A percentile compares a stretch with the other conserved stretches of the same genome.
phyloP scores from a whole-genome alignment of 2,797 vertebrate species.

The Hyperoplus lanceolatus region DNA sequence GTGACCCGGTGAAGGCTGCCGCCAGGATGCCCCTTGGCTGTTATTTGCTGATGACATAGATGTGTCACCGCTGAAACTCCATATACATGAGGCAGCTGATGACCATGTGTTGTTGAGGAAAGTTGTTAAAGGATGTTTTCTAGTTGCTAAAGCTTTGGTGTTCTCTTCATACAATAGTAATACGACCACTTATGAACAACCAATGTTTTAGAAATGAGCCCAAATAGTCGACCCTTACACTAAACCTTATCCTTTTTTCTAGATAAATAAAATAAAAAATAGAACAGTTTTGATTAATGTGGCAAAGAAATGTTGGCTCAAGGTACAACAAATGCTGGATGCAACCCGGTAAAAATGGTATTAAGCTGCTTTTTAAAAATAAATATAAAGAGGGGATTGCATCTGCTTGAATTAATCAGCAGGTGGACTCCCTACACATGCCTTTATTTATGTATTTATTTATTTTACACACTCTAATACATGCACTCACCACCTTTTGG shows the following conservation, averaged over 20 bases:
- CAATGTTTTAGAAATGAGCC: not conserved
- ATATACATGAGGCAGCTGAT: not conserved
- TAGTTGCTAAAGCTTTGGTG: not conserved
- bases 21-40: constrained; percentile 15
- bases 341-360: not conserved
- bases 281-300: not conserved
- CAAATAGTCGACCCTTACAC: not conserved
- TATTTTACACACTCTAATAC: not conserved
- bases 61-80: constrained; percentile 20
- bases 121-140: constrained; percentile 1
- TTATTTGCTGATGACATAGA: constrained; percentile 32
- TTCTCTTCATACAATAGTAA: not conserved
- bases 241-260: too few relatives aligned
- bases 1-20: constrained; percentile 15
- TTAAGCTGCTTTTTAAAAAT: not conserved
- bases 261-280: too few relatives aligned
- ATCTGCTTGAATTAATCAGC: not conserved
- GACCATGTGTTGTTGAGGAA: constrained; percentile 11
- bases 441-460: constrained; percentile 3
- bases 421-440: not conserved
- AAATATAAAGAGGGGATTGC: not conserved
- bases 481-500: too few relatives aligned
- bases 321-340: not conserved
- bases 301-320: not conserved
- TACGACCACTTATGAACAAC: not conserved